Conservation (phyloP, 2,797 vertebrate species). For the Sebastes iracundus region DNA sequence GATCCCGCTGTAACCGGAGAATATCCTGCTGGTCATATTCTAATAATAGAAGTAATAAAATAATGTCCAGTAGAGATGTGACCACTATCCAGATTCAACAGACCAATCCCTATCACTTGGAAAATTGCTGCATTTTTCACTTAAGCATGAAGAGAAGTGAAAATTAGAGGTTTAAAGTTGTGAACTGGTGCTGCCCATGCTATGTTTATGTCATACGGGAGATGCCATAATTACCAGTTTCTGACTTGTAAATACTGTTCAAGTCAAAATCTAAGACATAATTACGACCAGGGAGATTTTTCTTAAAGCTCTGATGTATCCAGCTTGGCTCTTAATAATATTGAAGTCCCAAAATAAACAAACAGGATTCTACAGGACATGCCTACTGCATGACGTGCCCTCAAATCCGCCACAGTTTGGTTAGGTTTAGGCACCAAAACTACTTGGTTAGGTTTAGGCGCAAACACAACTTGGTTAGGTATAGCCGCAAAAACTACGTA, state of each 20-base stretch:
- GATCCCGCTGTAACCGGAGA: slow-evolving; percentile 1
- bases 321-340: background rate
- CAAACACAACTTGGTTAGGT: no score
- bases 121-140: background rate
- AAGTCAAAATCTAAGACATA: background rate
- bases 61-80: background rate
- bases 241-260: background rate
- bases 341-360: background rate
- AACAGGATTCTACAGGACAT: background rate
- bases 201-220: background rate
- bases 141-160: background rate
- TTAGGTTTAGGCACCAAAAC: no score
- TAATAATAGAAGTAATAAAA: slow-evolving; percentile 22
- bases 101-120: background rate
- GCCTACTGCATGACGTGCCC: no score
- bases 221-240: background rate
- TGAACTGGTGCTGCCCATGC: background rate
- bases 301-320: background rate
- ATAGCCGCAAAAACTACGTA: no score
- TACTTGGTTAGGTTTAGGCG: no score
- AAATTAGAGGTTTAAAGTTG: background rate
- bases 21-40: slow-evolving; percentile 11
- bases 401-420: no score
- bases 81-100: slow-evolving; percentile 1
- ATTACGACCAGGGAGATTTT: background rate